phyloP scores from a whole-genome alignment of 2,888 invertebrate genomes.

The Cephus rjabovi region DNA sequence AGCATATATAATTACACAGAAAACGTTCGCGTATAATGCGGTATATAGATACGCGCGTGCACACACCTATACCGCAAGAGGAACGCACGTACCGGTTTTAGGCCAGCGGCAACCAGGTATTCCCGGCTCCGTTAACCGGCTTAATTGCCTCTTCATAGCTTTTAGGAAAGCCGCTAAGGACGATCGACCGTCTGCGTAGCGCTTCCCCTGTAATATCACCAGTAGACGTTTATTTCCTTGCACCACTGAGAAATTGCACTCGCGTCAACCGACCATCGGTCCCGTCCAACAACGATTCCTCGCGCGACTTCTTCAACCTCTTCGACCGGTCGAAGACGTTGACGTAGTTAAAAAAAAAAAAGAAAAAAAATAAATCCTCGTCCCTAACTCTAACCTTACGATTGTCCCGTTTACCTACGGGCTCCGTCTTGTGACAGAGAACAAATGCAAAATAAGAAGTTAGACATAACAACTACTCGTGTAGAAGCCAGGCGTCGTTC shows the following conservation, averaged over 20 bases:
- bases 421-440: background rate
- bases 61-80: conserved; percentile 3
- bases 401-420: background rate
- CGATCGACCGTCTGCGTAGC: conserved; percentile 3
- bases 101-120: conserved; percentile 53
- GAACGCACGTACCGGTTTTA: conserved; percentile 58
- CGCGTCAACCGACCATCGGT: background rate
- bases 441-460: background rate
- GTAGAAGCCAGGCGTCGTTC: conserved; percentile 51
- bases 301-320: background rate
- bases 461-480: background rate
- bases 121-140: conserved; percentile 56
- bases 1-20: background rate
- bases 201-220: background rate
- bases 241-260: background rate
- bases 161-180: conserved; percentile 19
- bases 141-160: conserved; percentile 44
- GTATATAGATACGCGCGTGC: background rate
- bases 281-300: background rate
- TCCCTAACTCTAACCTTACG: background rate
- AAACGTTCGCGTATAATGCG: background rate
- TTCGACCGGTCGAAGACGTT: background rate
- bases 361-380: background rate
- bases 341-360: background rate
- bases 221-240: background rate